Evolutionary conservation across 2,888 invertebrate species (phyloP).

Genomic region (Drymonia ruficornis): DNA sequence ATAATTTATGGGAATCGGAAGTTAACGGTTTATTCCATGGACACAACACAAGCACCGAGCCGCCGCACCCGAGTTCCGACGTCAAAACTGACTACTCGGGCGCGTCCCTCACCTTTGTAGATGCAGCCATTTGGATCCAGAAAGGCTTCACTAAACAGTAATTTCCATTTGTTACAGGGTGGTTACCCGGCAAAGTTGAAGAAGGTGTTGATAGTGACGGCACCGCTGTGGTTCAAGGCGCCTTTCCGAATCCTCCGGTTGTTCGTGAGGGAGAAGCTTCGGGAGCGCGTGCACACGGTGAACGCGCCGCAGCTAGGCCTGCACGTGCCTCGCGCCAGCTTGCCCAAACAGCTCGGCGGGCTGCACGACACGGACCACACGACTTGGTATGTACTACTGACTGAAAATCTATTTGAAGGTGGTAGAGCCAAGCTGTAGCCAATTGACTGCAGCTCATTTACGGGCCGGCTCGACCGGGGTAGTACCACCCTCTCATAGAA

Average conservation of each 20-base stretch:
- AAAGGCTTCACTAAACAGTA: background rate
- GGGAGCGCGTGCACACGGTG: constrained; percentile 98
- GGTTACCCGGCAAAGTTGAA: constrained; percentile 98
- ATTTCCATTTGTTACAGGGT: constrained; percentile 86
- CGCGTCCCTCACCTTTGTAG: no score
- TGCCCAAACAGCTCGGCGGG: constrained; percentile 96
- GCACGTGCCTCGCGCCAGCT: constrained; percentile 95
- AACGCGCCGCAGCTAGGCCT: constrained; percentile 94
- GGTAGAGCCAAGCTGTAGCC: no score
- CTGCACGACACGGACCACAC: constrained; percentile 94
- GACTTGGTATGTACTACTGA: constrained; percentile 89
- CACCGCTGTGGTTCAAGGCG: constrained; percentile 99
- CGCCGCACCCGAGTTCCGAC: no score
- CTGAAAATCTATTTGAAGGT: no score
- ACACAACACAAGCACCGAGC: no score
- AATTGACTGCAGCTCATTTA: no score
- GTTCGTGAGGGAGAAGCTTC: constrained; percentile 97
- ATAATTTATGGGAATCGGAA: no score
- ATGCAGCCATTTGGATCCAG: no score
- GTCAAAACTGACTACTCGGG: no score
- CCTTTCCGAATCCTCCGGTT: constrained; percentile 97
- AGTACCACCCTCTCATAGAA: no score
- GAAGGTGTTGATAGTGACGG: constrained; percentile 98
- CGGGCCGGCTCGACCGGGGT: no score
- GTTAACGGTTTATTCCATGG: no score